Base-by-base conservation (phyloP, 2,797 vertebrate genomes). In the Lepilemur ruficaudatus region DNA sequence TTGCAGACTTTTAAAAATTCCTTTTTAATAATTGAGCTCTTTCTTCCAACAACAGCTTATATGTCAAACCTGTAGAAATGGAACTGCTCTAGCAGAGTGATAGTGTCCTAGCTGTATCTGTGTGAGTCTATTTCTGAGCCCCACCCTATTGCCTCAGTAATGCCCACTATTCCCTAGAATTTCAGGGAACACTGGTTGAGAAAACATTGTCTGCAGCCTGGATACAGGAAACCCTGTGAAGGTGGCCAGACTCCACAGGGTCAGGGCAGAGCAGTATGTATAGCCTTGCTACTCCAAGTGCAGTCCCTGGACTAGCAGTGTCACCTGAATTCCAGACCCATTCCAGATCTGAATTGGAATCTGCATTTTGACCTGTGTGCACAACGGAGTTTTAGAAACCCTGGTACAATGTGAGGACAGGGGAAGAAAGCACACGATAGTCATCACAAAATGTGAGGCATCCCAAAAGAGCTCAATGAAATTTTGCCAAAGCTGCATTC, bases 401-500 rank as follows among this genome's bases (percentile, higher is more conserved):
- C 55, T 65, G 11, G 61, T 41, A 48, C 10, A 25, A 22, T 70
- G 28, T 41, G 76, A 48, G 20, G 32, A 83, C 43, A 50, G 4
- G 9, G 25, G 15, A 7, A 52, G 38, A 20, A 83, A 83, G 14
- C 14, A 30, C 11, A 59, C 1, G 1, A 4, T 55, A 48, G 17
- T 88, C 76, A 52, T 85, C n/a, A 63, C 57, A 75, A 86, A 83
- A 75, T 52, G 38, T 32, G 23, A 89, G 25, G 35, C 30, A 38
- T 52, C 50, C 13, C 23, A 52, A 82, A 67, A 91, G 35, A 85
- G 20, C 5, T 18, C 41, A 82, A 32, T 38, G 75, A 79, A 76
- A 61, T 89, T 89, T 94, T 91, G 8, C 35, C 46, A 82, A 94
- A 92, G 28, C 32, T 83, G 30, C 59, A 94, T 52, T 88, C 14